Conservation (phyloP, 1,140 invertebrate genomes). For the Eriosoma lanigerum region DNA sequence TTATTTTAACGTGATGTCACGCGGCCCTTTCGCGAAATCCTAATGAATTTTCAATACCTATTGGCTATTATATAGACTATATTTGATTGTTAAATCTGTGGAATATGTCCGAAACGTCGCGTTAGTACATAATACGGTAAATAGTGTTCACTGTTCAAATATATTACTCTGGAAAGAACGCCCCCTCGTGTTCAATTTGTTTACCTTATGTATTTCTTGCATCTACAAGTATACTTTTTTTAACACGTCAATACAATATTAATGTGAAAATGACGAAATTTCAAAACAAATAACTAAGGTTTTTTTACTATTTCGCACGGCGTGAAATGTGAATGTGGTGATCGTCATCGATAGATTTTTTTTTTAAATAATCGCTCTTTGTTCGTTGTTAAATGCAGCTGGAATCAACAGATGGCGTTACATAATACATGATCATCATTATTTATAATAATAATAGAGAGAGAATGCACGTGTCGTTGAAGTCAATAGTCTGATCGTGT, state of each 20-base stretch:
- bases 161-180: background rate
- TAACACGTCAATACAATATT: background rate
- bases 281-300: too few species aligned
- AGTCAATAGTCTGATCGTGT: background rate
- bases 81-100: too few species aligned
- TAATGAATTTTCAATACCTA: too few species aligned
- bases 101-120: background rate
- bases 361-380: background rate
- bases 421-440: background rate
- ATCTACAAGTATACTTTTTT: too few species aligned
- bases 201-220: too few species aligned
- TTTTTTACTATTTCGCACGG: background rate
- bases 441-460: slow-evolving; percentile 19
- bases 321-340: too few species aligned
- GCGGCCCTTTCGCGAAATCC: background rate
- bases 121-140: background rate
- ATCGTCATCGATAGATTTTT: background rate
- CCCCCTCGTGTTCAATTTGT: background rate
- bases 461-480: background rate
- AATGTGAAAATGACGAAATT: background rate
- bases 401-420: slow-evolving; percentile 39
- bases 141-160: background rate
- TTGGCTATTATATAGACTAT: background rate
- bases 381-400: background rate
- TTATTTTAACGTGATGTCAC: background rate